Evolutionary conservation across 2,888 invertebrate species (phyloP), one percentile per base, ranked within the genome.

Genomic region (Trissoscelio sp.): DNA sequence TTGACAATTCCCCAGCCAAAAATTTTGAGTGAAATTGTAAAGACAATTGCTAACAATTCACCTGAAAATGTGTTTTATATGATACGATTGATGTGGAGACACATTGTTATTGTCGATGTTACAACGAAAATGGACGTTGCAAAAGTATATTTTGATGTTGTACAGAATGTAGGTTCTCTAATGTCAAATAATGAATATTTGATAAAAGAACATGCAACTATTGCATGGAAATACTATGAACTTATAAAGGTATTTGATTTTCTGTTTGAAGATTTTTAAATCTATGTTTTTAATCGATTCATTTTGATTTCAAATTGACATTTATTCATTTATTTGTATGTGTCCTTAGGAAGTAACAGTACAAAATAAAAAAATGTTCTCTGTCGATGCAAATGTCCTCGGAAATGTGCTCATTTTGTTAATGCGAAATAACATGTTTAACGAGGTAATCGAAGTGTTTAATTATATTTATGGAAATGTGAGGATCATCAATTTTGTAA

Each of bases 111-210:
- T n/a, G n/a, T n/a, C n/a, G n/a, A n/a, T n/a, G n/a, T n/a, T 83
- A 92, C 93, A 0, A 92, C 93, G 80, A 93, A 95, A 42, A 93
- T 93, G 72, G 92, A 92, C 46, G 91, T 96, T 0, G 87, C 95
- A 0, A 93, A 92, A 58, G 89, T 91, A 3, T 88, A 95, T 0
- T 91, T 96, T 0, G 90, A 92, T 3, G 94, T 95, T 4, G 94
- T 96, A 93, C 3, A 18, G 4, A 55, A 22, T 24, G 18, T 57
- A 3, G 91, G 14, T 24, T 22, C 6, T 70, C 24, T n/a, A 0
- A 4, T 51, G 12, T 42, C 20, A 5, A 81, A 73, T 2, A 11
- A 74, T 12, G n/a, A 55, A 48, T 12, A 39, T n/a, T 7, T 66
- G 14, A 51, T 14, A 14, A 70, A 39, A 0, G 78, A 78, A 31